phyloP scores from a whole-genome alignment of 2,113 vertebrate genomes.

The Isurus oxyrinchus region DNA sequence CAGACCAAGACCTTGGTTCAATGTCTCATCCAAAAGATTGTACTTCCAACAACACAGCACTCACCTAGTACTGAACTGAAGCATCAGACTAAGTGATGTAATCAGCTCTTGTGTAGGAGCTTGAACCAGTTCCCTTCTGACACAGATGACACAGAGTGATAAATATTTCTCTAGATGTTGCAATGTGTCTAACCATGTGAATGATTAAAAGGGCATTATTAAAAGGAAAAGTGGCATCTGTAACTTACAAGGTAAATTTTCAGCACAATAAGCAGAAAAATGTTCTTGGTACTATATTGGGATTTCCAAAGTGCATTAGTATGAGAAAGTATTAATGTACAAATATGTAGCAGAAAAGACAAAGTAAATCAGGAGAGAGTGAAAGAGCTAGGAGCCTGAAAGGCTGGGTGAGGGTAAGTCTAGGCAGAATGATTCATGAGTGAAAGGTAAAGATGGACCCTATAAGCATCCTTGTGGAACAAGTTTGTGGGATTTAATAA shows the following conservation, averaged over 20 bases:
- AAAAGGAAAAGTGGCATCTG: background rate
- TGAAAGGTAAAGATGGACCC: background rate
- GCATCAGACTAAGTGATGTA: background rate
- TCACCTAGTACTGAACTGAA: background rate
- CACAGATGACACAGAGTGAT: background rate
- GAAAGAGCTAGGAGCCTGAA: background rate
- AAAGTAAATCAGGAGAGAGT: background rate
- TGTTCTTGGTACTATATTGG: background rate
- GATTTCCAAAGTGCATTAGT: background rate
- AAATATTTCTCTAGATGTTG: background rate
- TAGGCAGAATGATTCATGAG: background rate
- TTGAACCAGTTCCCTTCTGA: background rate
- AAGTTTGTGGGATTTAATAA: background rate
- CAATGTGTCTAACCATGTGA: background rate
- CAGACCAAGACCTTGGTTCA: background rate
- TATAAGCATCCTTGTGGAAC: background rate
- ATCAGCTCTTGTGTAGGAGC: background rate
- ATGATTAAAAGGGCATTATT: background rate
- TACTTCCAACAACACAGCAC: background rate
- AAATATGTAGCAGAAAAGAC: background rate
- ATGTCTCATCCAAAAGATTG: background rate
- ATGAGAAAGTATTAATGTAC: background rate
- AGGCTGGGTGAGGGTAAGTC: background rate
- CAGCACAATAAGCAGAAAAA: background rate
- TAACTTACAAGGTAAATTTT: background rate